Evolutionary conservation across 2,888 invertebrate genomes (phyloP), one percentile per base, ranked within the genome.

Genomic region (Abrostola triplasia): DNA sequence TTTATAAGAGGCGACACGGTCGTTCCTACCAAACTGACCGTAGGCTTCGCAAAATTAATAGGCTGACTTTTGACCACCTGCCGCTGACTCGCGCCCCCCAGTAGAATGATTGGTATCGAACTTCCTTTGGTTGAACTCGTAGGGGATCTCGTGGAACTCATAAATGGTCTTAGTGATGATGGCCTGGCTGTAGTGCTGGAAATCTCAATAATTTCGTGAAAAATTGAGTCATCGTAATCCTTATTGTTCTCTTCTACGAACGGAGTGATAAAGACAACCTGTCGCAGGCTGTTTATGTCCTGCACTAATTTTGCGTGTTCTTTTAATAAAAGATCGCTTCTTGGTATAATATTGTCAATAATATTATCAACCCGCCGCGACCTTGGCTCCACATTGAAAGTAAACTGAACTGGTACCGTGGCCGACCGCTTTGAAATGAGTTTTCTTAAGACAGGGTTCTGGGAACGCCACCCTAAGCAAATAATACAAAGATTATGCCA

Each of bases 301-400:
- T 92, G 93, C 6, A 94, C 94, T 35, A 94, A 82, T 76, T 94
- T 93, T 0, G 94, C 94, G 71, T 94, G 94, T 65, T 94, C 94
- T 67, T 90, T 93, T 7, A 91, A 50, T 40, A 79, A 71, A 56
- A 72, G 65, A 53, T 77, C 71, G 36, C 70, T 71, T 59, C 64
- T 68, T 36, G 81, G 79, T 68, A 79, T 77, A 38, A 73, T 53
- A 44, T 77, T 77, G 36, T 70, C 76, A 48, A 76, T 57, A 44
- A 80, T 61, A 35, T 54, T 53, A 36, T 72, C 70, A 67, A 75
- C 57, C 9, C 71, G 62, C 35, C 64, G 41, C 5, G 73, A 49
- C 50, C 62, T 63, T n/a, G 60, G 69, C 38, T 70, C 61, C 59
- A 56, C 52, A 50, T 54, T 58, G 12, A 66, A 52, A 24, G 70